Conservation (phyloP, 2,888 invertebrate species). For the Sthenelais limicola region DNA sequence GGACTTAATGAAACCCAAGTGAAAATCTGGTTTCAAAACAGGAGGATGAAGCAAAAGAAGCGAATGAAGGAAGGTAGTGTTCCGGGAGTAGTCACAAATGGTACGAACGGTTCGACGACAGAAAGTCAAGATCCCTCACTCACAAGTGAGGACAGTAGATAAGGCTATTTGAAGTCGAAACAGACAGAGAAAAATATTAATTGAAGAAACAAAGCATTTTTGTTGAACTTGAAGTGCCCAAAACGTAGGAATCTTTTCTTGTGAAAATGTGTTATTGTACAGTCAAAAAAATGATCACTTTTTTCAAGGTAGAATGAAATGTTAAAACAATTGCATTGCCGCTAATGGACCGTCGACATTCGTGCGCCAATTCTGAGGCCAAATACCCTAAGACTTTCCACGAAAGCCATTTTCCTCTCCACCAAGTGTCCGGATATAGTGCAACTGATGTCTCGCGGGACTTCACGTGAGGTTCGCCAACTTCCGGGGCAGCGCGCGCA, state of each 20-base stretch:
- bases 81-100: background rate
- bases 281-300: too few species aligned
- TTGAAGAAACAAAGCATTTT: constrained; percentile 13
- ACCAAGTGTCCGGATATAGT: too few species aligned
- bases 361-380: too few species aligned
- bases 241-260: constrained; percentile 16
- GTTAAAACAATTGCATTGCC: too few species aligned
- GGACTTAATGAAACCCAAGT: constrained; percentile 88
- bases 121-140: constrained; percentile 32
- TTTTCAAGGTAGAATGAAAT: too few species aligned
- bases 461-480: too few species aligned
- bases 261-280: constrained; percentile 36
- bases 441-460: too few species aligned
- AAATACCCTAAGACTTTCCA: too few species aligned
- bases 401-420: too few species aligned
- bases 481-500: too few species aligned
- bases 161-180: background rate
- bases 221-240: constrained; percentile 39
- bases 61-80: constrained; percentile 66
- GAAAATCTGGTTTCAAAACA: constrained; percentile 73
- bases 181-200: background rate
- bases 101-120: constrained; percentile 11
- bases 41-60: constrained; percentile 73
- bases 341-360: too few species aligned
- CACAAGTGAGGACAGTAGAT: constrained; percentile 40